A percentile compares a stretch with the other conserved stretches of the same genome.
These are phyloP conservation scores for Sphaerodactylus townsendi DNA, from an alignment of 2,113 vertebrate species.

Conservation along the genomic window DNA sequence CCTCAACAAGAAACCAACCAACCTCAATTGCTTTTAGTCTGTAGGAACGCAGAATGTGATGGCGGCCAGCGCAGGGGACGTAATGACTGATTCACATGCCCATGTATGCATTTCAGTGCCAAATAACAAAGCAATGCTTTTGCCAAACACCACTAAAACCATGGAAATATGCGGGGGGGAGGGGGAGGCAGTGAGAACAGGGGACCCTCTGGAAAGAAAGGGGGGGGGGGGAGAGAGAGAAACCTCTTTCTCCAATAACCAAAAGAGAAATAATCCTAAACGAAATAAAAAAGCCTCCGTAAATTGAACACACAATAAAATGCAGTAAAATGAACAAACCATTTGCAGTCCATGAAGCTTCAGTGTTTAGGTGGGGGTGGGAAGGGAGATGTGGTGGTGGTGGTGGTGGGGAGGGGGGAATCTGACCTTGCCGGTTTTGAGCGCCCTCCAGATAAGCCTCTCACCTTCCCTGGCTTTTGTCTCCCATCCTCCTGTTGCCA, in stretches of 20 bases:
- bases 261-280: constrained; percentile 39
- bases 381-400: background rate
- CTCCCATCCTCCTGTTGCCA: background rate
- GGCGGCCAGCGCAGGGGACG: constrained; percentile 72
- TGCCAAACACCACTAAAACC: constrained; percentile 67
- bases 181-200: constrained; percentile 64
- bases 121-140: constrained; percentile 71
- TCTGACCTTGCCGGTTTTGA: background rate
- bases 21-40: constrained; percentile 57
- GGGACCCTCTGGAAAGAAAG: constrained; percentile 35
- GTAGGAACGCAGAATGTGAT: constrained; percentile 57
- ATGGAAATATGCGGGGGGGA: constrained; percentile 68
- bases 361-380: background rate
- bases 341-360: constrained; percentile 30
- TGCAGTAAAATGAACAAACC: constrained; percentile 51
- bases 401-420: background rate
- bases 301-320: constrained; percentile 36
- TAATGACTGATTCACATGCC: constrained; percentile 57
- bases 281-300: constrained; percentile 37
- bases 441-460: background rate
- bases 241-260: constrained; percentile 39
- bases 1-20: constrained; percentile 54
- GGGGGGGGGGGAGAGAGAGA: constrained; percentile 64
- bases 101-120: constrained; percentile 66
- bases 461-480: background rate